These are phyloP conservation scores for Podabrus alpinus DNA, from an alignment of 2,888 invertebrate genomes.

Conservation along the genomic window DNA sequence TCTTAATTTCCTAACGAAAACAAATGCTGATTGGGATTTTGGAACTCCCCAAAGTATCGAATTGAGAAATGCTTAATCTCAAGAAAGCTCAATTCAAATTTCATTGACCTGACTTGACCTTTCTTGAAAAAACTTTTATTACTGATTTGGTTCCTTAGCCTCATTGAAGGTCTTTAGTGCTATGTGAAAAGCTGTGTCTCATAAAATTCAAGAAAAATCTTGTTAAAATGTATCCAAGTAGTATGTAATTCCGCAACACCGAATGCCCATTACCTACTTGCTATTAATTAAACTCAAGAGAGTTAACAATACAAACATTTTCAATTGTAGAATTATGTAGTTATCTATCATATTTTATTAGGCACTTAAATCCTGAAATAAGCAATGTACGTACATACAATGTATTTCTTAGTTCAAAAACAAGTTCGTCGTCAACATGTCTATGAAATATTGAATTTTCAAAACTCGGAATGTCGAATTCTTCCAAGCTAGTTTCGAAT, in stretches of 20 bases:
- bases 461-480: not conserved
- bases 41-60: no score
- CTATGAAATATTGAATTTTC: not conserved
- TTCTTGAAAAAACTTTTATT: not conserved
- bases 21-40: no score
- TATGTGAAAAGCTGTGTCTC: not conserved
- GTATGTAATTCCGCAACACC: not conserved
- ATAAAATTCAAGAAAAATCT: not conserved
- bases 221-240: not conserved
- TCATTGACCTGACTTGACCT: not conserved
- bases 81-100: not conserved
- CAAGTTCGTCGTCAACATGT: not conserved
- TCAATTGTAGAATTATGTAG: not conserved
- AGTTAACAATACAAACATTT: not conserved
- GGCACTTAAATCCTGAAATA: not conserved
- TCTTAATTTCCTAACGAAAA: no score
- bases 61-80: not conserved
- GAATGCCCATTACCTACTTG: not conserved
- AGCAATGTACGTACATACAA: not conserved
- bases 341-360: not conserved
- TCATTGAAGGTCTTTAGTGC: no score
- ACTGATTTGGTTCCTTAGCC: not conserved
- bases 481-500: not conserved
- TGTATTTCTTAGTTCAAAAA: not conserved
- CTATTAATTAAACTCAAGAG: not conserved